These are phyloP conservation scores for Takifugu rubripes DNA, from an alignment of 2,797 vertebrate genomes.

Conservation along the genomic window DNA sequence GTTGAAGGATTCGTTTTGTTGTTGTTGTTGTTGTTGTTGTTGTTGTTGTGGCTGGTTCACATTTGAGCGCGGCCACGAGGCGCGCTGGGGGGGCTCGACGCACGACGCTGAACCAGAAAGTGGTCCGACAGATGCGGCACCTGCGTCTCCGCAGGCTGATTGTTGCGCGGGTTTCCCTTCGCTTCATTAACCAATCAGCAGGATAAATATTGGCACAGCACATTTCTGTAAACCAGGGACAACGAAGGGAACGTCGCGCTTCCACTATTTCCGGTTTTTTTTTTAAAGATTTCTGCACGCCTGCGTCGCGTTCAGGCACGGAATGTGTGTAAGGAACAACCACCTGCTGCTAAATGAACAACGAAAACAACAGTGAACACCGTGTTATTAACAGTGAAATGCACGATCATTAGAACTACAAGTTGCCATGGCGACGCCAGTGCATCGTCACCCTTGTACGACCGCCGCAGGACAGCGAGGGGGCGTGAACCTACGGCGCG, in stretches of 20 bases:
- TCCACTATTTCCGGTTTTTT: background rate
- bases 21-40: background rate
- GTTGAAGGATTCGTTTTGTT: conserved; percentile 33
- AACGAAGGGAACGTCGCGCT: background rate
- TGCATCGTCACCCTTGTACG: conserved; percentile 2
- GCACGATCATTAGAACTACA: conserved; percentile 7
- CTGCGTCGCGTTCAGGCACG: too few species aligned
- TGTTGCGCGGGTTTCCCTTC: conserved; percentile 6
- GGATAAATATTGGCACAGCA: background rate
- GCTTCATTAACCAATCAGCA: background rate
- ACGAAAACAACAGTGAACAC: background rate
- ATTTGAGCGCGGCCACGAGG: conserved; percentile 3
- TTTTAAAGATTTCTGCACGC: too few species aligned
- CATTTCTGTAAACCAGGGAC: background rate
- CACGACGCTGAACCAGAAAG: conserved; percentile 29
- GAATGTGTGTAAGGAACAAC: conserved; percentile 21
- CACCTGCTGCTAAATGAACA: conserved; percentile 13
- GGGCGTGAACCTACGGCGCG: conserved; percentile 31
- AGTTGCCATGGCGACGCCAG: conserved; percentile 15
- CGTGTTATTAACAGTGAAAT: conserved; percentile 18
- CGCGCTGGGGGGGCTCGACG: background rate
- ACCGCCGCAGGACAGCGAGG: conserved; percentile 20
- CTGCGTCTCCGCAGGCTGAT: conserved; percentile 41
- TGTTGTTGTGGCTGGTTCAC: background rate
- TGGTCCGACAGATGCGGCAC: conserved; percentile 47